Evolutionary conservation across 2,113 vertebrate species (phyloP).

Genomic region (Rhizomys pruinosus): DNA sequence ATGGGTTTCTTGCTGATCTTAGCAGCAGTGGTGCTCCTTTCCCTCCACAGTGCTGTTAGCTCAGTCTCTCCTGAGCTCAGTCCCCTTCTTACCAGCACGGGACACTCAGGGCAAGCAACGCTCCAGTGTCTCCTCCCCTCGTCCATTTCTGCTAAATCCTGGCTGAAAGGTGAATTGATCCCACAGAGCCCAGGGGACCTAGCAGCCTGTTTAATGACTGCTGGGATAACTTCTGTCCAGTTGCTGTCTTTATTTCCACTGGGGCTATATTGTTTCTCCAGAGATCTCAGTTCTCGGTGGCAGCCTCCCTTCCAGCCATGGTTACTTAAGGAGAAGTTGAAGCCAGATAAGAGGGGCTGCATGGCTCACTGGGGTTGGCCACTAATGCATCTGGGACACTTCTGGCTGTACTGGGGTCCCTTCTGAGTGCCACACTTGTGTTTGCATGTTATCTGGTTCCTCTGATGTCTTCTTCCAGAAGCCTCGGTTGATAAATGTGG

Average conservation of each 20-base stretch:
- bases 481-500: conserved; percentile 47
- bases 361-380: background rate
- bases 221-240: background rate
- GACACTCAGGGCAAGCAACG: background rate
- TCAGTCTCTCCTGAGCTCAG: background rate
- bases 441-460: conserved; percentile 4
- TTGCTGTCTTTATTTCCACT: background rate
- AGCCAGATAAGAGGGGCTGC: background rate
- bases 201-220: background rate
- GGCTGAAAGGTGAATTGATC: background rate
- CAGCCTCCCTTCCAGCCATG: background rate
- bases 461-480: background rate
- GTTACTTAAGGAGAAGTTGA: background rate
- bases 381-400: background rate
- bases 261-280: background rate
- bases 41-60: background rate
- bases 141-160: background rate
- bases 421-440: conserved; percentile 59
- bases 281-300: background rate
- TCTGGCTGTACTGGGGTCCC: background rate
- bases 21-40: background rate
- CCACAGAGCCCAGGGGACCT: background rate
- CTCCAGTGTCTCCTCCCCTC: background rate
- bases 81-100: background rate
- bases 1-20: background rate